These are phyloP conservation scores for Clavelina lepadiformis DNA, from an alignment of 23 tunicate genomes.

Conservation along the genomic window DNA sequence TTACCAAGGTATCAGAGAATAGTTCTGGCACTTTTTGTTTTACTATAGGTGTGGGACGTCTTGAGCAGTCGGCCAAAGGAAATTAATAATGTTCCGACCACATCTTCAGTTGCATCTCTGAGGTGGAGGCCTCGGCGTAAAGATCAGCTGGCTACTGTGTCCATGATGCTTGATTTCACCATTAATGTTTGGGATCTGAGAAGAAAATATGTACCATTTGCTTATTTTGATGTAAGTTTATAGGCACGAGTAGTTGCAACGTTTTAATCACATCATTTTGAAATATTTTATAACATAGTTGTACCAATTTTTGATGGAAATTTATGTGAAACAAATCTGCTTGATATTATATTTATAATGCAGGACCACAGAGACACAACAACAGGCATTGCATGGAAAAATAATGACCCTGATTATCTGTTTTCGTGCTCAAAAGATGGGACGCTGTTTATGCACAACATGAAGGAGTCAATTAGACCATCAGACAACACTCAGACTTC, in stretches of 20 bases:
- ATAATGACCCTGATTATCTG: constrained; percentile 42
- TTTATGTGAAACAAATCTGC: too few species aligned
- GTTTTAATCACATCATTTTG: too few species aligned
- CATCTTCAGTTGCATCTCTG: constrained; percentile 54
- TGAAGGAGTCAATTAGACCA: constrained; percentile 53
- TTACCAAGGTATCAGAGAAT: background rate
- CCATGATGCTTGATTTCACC: constrained; percentile 72
- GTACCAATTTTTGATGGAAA: too few species aligned
- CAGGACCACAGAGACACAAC: constrained; percentile 35
- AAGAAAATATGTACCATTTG: constrained; percentile 73
- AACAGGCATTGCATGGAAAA: constrained; percentile 77
- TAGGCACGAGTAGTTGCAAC: background rate
- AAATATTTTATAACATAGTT: too few species aligned
- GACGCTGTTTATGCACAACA: constrained; percentile 39
- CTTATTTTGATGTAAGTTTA: constrained; percentile 54
- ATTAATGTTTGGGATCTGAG: constrained; percentile 78
- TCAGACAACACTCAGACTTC: constrained; percentile 33
- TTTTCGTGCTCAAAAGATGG: constrained; percentile 86
- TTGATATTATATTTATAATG: too few species aligned
- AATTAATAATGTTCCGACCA: constrained; percentile 38
- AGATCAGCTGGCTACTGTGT: constrained; percentile 74
- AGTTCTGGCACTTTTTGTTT: background rate
- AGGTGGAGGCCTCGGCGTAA: constrained; percentile 62
- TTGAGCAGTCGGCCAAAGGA: constrained; percentile 5
- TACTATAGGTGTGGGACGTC: constrained; percentile 77